These are phyloP conservation scores for Brachymystax lenok DNA, from an alignment of 2,797 vertebrate species.

Conservation along the genomic window DNA sequence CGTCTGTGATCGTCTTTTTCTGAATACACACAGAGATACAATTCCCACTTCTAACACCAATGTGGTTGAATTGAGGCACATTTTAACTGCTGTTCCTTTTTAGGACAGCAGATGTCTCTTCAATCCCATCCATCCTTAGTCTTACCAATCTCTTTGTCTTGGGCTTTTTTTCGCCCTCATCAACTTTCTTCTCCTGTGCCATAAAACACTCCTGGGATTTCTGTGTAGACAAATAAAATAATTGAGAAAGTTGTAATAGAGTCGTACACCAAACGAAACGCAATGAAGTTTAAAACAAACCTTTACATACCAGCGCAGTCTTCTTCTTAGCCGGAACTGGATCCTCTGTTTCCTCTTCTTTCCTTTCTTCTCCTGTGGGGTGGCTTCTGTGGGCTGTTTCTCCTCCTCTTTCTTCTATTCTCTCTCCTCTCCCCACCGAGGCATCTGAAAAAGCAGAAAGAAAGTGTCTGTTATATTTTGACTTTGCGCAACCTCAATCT, in stretches of 20 bases:
- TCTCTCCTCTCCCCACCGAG: slow-evolving; percentile 41
- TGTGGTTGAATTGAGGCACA: neutral
- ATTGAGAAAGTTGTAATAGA: neutral
- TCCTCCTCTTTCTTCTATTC: slow-evolving; percentile 47
- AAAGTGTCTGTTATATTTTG: neutral
- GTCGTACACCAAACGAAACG: neutral
- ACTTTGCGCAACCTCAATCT: neutral
- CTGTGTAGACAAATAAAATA: slow-evolving; percentile 35
- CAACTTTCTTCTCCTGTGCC: slow-evolving; percentile 42
- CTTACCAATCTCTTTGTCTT: slow-evolving; percentile 81
- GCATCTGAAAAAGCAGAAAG: neutral
- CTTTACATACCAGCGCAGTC: slow-evolving; percentile 53
- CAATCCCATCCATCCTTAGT: neutral
- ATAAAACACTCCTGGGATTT: slow-evolving; percentile 39
- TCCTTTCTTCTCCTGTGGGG: slow-evolving; percentile 34
- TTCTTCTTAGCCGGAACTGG: slow-evolving; percentile 50
- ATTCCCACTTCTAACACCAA: neutral
- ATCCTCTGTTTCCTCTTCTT: slow-evolving; percentile 68
- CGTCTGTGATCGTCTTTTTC: slow-evolving; percentile 94
- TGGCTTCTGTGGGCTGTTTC: slow-evolving; percentile 23
- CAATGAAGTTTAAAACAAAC: neutral
- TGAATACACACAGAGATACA: slow-evolving; percentile 46
- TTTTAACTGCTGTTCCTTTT: slow-evolving; percentile 7
- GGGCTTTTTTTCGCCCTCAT: slow-evolving; percentile 68
- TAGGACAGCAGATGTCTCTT: slow-evolving; percentile 53